phyloP scores from a whole-genome alignment of 2,113 vertebrate genomes.

The Nothoprocta pentlandii region DNA sequence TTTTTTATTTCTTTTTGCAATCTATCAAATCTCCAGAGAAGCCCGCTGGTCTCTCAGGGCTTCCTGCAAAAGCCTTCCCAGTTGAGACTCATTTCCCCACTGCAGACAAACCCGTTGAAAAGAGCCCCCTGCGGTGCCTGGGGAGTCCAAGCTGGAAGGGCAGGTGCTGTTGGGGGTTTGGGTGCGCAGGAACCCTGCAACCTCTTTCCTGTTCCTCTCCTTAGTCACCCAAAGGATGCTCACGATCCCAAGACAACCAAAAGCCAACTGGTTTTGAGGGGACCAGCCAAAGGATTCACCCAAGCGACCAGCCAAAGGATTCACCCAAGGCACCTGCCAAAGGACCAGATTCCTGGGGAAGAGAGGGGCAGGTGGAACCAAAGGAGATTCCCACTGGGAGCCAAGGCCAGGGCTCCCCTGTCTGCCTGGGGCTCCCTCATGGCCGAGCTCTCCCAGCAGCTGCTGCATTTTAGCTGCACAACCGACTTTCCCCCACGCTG shows the following conservation, averaged over 20 bases:
- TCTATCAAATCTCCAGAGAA: slow-evolving; percentile 8
- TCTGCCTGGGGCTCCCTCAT: not conserved
- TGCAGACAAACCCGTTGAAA: not conserved
- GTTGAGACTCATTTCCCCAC: not conserved
- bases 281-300: accelerated
- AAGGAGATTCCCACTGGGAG: not conserved
- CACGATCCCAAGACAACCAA: not conserved
- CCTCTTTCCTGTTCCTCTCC: not conserved
- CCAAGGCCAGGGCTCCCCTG: not conserved
- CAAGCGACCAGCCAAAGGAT: slow-evolving; percentile 60
- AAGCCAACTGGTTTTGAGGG: accelerated
- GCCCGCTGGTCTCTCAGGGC: not conserved
- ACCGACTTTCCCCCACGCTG: not conserved
- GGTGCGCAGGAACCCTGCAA: slow-evolving; percentile 26
- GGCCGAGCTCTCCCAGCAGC: not conserved
- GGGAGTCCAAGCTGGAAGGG: slow-evolving; percentile 43
- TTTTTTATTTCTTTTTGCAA: slow-evolving; percentile 56
- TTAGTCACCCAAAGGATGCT: not conserved
- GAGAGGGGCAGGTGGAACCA: accelerated
- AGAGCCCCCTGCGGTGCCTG: slow-evolving; percentile 8
- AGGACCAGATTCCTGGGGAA: not conserved
- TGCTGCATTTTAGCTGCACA: not conserved
- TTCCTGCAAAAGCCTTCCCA: slow-evolving; percentile 4
- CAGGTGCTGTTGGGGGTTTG: not conserved
- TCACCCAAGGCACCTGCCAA: slow-evolving; percentile 55